phyloP scores from a whole-genome alignment of 2,113 vertebrate species.

The Erpornis zantholeuca region DNA sequence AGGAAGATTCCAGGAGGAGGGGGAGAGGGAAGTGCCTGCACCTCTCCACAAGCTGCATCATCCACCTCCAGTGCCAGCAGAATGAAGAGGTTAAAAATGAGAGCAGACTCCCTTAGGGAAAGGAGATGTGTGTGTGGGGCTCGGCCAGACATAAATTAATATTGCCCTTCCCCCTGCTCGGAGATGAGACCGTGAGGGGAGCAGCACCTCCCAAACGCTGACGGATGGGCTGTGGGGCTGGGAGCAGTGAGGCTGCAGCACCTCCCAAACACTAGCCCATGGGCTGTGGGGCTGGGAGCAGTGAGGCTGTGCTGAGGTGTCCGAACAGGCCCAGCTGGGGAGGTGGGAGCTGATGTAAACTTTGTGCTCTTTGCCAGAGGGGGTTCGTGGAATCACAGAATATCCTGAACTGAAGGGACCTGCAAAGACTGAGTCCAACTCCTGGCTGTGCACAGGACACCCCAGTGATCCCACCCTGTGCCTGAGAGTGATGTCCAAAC shows the following conservation, averaged over 20 bases:
- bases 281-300: too few relatives aligned
- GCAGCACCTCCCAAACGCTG: neutral
- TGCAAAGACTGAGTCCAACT: neutral
- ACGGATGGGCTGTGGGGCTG: neutral
- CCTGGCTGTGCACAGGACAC: neutral
- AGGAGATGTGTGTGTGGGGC: neutral
- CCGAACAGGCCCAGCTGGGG: neutral
- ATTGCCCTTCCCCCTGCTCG: neutral
- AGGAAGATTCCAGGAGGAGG: slow-evolving; percentile 45
- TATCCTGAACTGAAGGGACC: neutral
- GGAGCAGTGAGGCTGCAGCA: neutral
- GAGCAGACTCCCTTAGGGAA: neutral
- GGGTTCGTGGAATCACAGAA: neutral
- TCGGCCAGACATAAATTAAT: neutral
- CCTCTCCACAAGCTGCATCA: slow-evolving; percentile 47
- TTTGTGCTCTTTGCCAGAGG: too few relatives aligned
- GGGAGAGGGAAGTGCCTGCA: neutral
- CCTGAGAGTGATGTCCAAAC: neutral
- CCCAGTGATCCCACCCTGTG: neutral
- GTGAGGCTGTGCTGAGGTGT: too few relatives aligned
- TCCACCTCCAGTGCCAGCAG: neutral
- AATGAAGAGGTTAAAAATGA: slow-evolving; percentile 19
- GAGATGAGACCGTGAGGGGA: neutral
- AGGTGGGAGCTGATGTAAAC: too few relatives aligned
- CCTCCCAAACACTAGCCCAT: too few relatives aligned